These are phyloP conservation scores for Brenthis daphne DNA, from an alignment of 2,888 invertebrate species.

Conservation along the genomic window DNA sequence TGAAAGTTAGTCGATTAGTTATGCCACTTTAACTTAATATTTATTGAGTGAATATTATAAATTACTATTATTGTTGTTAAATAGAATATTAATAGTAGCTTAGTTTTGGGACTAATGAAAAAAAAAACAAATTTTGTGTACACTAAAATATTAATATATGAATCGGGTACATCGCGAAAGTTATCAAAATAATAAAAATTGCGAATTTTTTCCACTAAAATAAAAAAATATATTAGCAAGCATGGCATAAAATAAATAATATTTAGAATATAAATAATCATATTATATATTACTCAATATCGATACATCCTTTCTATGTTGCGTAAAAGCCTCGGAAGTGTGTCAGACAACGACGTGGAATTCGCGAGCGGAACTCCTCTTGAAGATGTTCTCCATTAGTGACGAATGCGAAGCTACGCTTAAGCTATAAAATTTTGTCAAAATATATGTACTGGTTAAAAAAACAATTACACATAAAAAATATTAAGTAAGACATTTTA, in stretches of 20 bases:
- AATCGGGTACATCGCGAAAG: too few species aligned
- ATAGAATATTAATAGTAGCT: too few species aligned
- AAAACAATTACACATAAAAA: not conserved
- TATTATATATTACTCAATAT: slow-evolving; percentile 41
- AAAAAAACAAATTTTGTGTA: too few species aligned
- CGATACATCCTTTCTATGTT: slow-evolving; percentile 46
- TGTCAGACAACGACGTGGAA: slow-evolving; percentile 47
- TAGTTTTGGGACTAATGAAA: too few species aligned
- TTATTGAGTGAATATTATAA: not conserved
- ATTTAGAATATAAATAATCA: slow-evolving; percentile 14
- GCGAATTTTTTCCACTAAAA: too few species aligned
- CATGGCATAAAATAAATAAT: slow-evolving; percentile 11
- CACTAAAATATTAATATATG: too few species aligned
- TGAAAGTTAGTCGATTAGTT: slow-evolving; percentile 15
- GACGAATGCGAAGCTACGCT: slow-evolving; percentile 25
- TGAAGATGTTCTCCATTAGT: slow-evolving; percentile 31
- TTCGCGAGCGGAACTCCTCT: slow-evolving; percentile 48
- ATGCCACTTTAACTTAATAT: slow-evolving; percentile 1
- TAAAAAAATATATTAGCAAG: too few species aligned
- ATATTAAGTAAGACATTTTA: too few species aligned
- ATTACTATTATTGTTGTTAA: not conserved
- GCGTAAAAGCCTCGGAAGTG: slow-evolving; percentile 48
- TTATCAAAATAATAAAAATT: too few species aligned
- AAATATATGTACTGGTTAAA: not conserved
- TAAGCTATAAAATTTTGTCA: slow-evolving; percentile 7